These are phyloP conservation scores for Astropecten irregularis DNA, from an alignment of 53 echinoderm and acorn worm species.

Conservation along the genomic window DNA sequence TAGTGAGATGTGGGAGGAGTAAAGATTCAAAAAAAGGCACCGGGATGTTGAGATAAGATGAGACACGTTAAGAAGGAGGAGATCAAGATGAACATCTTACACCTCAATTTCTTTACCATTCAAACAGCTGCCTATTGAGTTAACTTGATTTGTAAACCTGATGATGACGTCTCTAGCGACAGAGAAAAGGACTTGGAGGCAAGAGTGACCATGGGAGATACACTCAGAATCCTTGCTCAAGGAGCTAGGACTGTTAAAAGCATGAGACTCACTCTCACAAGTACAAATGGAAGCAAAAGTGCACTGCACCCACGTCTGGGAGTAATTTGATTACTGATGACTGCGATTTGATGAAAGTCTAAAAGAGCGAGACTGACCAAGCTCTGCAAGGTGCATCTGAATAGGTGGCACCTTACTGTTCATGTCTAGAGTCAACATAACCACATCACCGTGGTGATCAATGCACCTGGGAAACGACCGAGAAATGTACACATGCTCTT, in stretches of 20 bases:
- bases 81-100: background rate
- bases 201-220: background rate
- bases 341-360: constrained; percentile 18
- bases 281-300: background rate
- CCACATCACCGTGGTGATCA: constrained; percentile 1
- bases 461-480: background rate
- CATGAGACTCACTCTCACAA: background rate
- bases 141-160: too few species aligned
- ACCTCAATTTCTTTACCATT: background rate
- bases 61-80: background rate
- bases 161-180: too few species aligned
- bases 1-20: background rate
- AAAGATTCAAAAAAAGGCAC: background rate
- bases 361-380: background rate
- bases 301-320: constrained; percentile 8
- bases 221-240: constrained; percentile 15
- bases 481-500: background rate
- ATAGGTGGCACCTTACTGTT: background rate
- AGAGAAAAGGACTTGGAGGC: background rate
- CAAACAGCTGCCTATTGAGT: background rate
- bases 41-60: background rate
- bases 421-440: constrained; percentile 28
- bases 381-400: background rate
- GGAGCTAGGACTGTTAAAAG: constrained; percentile 5
- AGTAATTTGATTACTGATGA: constrained; percentile 40